These are phyloP conservation scores for Megaceryle maxima DNA, from an alignment of 2,113 vertebrate genomes.

Conservation along the genomic window DNA sequence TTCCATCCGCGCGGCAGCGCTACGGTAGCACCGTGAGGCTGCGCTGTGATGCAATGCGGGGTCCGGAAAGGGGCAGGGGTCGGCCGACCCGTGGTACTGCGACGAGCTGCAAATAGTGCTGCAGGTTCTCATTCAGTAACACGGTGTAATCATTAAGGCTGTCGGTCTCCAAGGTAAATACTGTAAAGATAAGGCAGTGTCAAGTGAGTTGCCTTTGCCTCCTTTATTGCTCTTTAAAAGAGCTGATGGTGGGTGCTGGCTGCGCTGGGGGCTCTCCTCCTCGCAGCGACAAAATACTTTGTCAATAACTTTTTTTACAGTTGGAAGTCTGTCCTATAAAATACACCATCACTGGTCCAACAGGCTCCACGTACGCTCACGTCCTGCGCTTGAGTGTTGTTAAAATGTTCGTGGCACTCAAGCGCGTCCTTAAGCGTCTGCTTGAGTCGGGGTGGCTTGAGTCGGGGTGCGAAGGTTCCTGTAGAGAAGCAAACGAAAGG, in stretches of 20 bases:
- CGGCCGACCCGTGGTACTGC: neutral
- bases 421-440: neutral
- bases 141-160: neutral
- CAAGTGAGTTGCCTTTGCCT: neutral
- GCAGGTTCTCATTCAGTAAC: neutral
- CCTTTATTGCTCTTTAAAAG: neutral
- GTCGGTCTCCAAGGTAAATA: neutral
- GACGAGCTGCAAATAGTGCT: neutral
- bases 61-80: constrained; percentile 3
- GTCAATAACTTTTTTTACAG: neutral
- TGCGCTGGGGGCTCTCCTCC: neutral
- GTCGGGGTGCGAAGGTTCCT: neutral
- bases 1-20: neutral
- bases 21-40: neutral
- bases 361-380: neutral
- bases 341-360: rapidly evolving
- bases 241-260: neutral
- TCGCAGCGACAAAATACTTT: neutral
- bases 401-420: neutral
- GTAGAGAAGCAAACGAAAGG: neutral
- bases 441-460: neutral
- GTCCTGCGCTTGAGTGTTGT: neutral
- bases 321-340: neutral
- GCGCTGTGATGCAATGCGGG: neutral
- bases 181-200: constrained; percentile 34